Conservation (phyloP, 2,888 invertebrate genomes). For the Achlya flavicornis region DNA sequence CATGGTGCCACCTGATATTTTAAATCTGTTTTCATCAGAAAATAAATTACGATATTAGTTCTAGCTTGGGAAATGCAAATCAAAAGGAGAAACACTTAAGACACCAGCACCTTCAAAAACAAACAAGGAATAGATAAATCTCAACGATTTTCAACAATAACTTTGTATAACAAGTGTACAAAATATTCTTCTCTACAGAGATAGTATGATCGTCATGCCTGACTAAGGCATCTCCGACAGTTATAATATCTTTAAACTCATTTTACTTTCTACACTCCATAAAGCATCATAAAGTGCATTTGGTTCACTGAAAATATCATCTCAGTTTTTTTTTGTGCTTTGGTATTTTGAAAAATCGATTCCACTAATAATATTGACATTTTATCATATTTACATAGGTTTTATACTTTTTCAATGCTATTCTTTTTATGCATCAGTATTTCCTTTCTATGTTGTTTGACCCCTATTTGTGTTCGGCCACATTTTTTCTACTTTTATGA, state of each 20-base stretch:
- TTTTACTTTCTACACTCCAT: conserved; percentile 5
- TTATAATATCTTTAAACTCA: neutral
- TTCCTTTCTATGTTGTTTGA: too few relatives aligned
- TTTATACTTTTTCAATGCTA: too few relatives aligned
- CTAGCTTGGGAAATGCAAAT: too few relatives aligned
- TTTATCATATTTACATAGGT: too few relatives aligned
- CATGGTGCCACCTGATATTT: neutral
- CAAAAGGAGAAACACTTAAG: neutral
- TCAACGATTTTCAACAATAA: neutral
- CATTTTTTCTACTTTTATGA: too few relatives aligned
- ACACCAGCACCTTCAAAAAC: neutral
- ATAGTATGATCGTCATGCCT: neutral
- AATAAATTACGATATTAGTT: too few relatives aligned
- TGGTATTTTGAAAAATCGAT: neutral
- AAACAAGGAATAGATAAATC: neutral
- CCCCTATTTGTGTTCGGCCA: too few relatives aligned
- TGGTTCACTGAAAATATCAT: conserved; percentile 3
- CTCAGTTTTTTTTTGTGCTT: neutral
- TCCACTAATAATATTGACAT: too few relatives aligned
- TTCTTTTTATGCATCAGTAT: too few relatives aligned
- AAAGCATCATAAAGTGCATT: neutral
- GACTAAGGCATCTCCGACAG: neutral
- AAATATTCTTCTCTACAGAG: neutral
- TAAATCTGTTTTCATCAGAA: too few relatives aligned
- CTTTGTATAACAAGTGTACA: neutral